phyloP scores from a whole-genome alignment of 64 coral and sea anemone genomes.

The Montipora foliosa region DNA sequence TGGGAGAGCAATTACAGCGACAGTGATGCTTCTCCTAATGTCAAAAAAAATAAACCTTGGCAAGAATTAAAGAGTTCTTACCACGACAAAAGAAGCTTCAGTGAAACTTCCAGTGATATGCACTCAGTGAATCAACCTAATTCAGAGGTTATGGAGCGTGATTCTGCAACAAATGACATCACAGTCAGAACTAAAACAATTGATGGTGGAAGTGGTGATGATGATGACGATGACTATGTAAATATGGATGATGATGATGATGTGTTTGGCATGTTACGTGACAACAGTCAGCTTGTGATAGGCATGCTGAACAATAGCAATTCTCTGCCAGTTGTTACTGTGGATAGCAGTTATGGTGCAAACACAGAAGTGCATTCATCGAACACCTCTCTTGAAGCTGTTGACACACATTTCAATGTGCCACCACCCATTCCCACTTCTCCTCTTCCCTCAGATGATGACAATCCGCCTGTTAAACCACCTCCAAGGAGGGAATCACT shows the following conservation, averaged over 20 bases:
- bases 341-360: background rate
- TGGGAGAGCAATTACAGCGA: constrained; percentile 67
- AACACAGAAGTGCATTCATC: background rate
- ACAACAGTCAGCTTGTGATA: constrained; percentile 85
- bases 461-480: constrained; percentile 40
- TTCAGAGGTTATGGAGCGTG: background rate
- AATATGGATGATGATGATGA: constrained; percentile 73
- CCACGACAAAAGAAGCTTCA: background rate
- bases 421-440: constrained; percentile 86
- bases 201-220: background rate
- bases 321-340: background rate
- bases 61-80: background rate
- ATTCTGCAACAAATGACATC: background rate
- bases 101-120: background rate
- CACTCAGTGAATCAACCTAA: background rate
- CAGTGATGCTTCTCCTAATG: constrained; percentile 49
- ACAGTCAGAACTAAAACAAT: background rate
- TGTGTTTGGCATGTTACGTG: constrained; percentile 90
- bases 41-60: background rate
- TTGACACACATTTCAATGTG: constrained; percentile 36
- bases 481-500: constrained; percentile 63
- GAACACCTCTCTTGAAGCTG: background rate
- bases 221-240: background rate
- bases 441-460: constrained; percentile 88
- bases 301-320: constrained; percentile 57